Base-by-base conservation (phyloP, 2,113 vertebrate species). In the Arvicanthis niloticus region DNA sequence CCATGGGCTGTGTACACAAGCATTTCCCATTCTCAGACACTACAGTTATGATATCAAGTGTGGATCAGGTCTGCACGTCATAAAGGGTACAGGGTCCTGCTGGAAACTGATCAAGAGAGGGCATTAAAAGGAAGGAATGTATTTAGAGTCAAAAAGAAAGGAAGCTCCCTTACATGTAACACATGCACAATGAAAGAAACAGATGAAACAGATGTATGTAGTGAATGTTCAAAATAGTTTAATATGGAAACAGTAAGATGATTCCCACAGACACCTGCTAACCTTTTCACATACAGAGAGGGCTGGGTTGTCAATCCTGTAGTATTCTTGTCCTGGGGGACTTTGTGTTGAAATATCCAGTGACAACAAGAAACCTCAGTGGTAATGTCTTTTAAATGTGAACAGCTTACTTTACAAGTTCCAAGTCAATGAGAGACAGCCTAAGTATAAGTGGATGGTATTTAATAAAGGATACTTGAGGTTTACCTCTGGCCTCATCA, bases 91-190 rank as follows among this genome's bases (percentile, higher is more conserved):
- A 24, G 2, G 19, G 34, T 51, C 22, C 78, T 78, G 40, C 8
- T 62, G 67, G 72, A 94, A 60, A 11, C 26, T 34, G n/a, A 21
- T 21, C 51, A 91, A 31, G 6, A 42, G 7, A n/a, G 5, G 88
- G 5, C 11, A 70, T 5, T 3, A 70, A 70, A 15, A 31, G 51
- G 37, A 76, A 15, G 26, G 37, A 65, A 80, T 42, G 24, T 45
- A 40, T n/a, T 34, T 21, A 6, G 3, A 31, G 9, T 80, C 21
- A 56, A 19, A 48, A 86, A 5, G 12, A 9, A 21, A 40, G 9
- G 26, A 29, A 7, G 80, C 16, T 40, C 2, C 12, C 7, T 58
- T 34, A 37, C 3, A 21, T 0, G 37, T 16, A 56, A 0, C 3
- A 68, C 10, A 70, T 26, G 42, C 3, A 75, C 26, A 76, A 58